These are phyloP conservation scores for Thripadectes ignobilis DNA, from an alignment of 2,797 vertebrate genomes.

Conservation along the genomic window DNA sequence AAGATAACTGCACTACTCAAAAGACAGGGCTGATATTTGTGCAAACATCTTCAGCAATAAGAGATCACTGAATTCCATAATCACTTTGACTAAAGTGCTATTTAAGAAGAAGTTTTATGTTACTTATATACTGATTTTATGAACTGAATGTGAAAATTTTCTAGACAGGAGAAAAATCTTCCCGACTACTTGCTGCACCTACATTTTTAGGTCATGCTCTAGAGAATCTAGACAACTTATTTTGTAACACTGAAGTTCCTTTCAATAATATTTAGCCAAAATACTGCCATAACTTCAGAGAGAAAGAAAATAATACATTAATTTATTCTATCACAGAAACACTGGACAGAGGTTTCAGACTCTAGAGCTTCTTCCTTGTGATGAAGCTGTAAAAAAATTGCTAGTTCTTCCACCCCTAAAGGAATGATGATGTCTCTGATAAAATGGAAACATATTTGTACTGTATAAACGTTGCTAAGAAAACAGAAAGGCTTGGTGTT, in stretches of 20 bases:
- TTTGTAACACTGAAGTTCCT: conserved; percentile 39
- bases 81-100: background rate
- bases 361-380: conserved; percentile 33
- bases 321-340: conserved; percentile 67
- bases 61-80: background rate
- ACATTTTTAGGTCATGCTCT: conserved; percentile 1
- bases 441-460: conserved; percentile 44
- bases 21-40: background rate
- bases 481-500: background rate
- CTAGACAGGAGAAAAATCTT: conserved; percentile 15
- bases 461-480: conserved; percentile 18
- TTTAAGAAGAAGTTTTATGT: background rate
- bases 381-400: conserved; percentile 55
- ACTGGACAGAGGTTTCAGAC: conserved; percentile 50
- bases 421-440: conserved; percentile 21
- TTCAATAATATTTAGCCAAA: conserved; percentile 55
- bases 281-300: conserved; percentile 51
- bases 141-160: background rate
- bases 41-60: background rate
- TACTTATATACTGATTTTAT: background rate
- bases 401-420: conserved; percentile 24
- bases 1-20: rapidly evolving
- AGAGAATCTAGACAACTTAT: conserved; percentile 16
- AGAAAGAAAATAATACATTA: conserved; percentile 60
- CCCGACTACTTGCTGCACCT: conserved; percentile 14